These are phyloP conservation scores for Coelinius sp. DNA, from an alignment of 2,888 invertebrate genomes.

Conservation along the genomic window DNA sequence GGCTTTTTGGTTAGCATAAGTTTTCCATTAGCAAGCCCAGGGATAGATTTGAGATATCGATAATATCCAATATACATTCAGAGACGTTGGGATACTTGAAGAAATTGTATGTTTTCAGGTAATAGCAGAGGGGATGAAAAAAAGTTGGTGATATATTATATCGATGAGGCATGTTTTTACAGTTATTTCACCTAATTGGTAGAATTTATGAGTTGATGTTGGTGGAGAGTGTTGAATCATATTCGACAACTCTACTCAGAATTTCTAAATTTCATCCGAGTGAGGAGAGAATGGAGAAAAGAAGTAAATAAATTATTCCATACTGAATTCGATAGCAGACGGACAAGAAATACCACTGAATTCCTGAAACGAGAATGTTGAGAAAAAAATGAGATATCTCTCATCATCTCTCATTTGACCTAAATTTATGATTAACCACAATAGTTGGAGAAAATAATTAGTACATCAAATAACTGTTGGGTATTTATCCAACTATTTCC, in stretches of 20 bases:
- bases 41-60: slow-evolving; percentile 60
- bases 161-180: slow-evolving; percentile 49
- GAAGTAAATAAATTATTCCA: slow-evolving; percentile 46
- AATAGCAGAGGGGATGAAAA: neutral
- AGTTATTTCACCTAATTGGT: slow-evolving; percentile 62
- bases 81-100: slow-evolving; percentile 47
- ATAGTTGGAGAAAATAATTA: slow-evolving; percentile 65
- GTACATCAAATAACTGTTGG: slow-evolving; percentile 60
- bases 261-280: slow-evolving; percentile 49
- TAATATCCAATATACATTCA: slow-evolving; percentile 65
- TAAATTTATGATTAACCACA: slow-evolving; percentile 54
- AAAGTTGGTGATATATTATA: slow-evolving; percentile 16
- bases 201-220: slow-evolving; percentile 60
- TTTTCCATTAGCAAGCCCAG: slow-evolving; percentile 62
- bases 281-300: neutral
- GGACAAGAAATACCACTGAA: slow-evolving; percentile 1
- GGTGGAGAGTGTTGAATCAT: slow-evolving; percentile 47
- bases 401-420: slow-evolving; percentile 38
- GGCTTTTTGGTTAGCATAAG: slow-evolving; percentile 58
- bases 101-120: slow-evolving; percentile 46
- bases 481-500: slow-evolving; percentile 66
- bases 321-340: slow-evolving; percentile 25
- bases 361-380: neutral
- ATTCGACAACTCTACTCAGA: slow-evolving; percentile 53
- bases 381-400: neutral